Base-by-base conservation (phyloP, 2,888 invertebrate species). In the Rotaria sp. region DNA sequence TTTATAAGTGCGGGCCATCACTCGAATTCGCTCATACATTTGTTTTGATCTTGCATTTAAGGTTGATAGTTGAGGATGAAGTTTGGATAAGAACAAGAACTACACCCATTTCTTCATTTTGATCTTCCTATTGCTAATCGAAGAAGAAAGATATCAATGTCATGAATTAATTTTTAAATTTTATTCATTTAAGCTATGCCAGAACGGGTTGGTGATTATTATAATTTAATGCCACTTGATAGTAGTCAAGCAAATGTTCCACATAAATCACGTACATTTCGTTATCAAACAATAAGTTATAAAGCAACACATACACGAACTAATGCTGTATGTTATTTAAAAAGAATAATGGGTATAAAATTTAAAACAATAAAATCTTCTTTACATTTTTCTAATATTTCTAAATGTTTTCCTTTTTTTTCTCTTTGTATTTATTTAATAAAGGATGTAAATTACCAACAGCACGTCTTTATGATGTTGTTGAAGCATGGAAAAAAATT, bases 401-500 rank as follows among this genome's bases (percentile, higher is more conserved):
- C 24, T n/a, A n/a, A 1, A 13, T 57, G 10, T 59, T 11, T 86
- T 86, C 38, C 35, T 57, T 30, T n/a, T n/a, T n/a, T n/a, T n/a
- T n/a, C n/a, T 84, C 38, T 41, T 55, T 84, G 35, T 84, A 84
- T 45, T 11, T 45, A 45, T 45, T 45, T 45, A 45, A 45, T 45
- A 67, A 85, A 84, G 80, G 86, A 45, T 86, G 85, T 84, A 45
- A 75, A 80, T 41, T 80, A 80, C 80, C 41, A 24, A 45, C 45
- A 26, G 15, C 26, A 45, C 80, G 80, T 5, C 45, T n/a, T n/a
- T 80, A 45, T 15, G 85, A 86, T 26, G 85, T 86, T 13, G 85
- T 85, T n/a, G 97, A 97, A 89, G 93, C 94, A 93, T 98, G 98
- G 98, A 96, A 96, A 91, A 95, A 96, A 92, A 93, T 98, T 87